phyloP scores from a whole-genome alignment of 1,140 invertebrate species.

The Papilio glaucus region DNA sequence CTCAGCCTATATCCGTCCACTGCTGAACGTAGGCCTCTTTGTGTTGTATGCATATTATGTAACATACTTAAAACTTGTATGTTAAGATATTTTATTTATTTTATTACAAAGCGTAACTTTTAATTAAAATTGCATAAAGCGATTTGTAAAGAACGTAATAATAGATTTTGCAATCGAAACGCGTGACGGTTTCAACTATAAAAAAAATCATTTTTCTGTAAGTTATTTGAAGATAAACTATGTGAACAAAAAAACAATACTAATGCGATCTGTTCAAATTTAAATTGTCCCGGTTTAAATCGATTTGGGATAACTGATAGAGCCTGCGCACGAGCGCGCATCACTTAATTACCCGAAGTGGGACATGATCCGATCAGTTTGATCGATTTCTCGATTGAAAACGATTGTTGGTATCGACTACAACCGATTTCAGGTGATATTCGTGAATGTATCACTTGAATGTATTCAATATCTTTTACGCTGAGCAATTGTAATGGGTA shows the following conservation, averaged over 20 bases:
- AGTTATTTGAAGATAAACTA: not conserved
- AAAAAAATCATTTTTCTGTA: not conserved
- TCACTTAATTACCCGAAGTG: constrained; percentile 18
- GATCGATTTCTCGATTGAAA: not conserved
- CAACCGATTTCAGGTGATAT: not conserved
- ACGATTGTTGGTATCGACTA: not conserved
- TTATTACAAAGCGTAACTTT: not conserved
- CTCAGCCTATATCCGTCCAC: too few relatives aligned
- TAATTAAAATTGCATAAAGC: not conserved
- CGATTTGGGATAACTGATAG: not conserved
- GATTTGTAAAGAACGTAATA: not conserved
- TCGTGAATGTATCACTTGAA: not conserved
- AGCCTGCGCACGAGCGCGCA: not conserved
- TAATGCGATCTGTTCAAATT: not conserved
- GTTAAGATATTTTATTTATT: not conserved
- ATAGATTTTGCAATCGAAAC: not conserved
- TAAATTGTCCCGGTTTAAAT: constrained; percentile 9
- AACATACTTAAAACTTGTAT: too few relatives aligned
- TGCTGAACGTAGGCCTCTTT: too few relatives aligned
- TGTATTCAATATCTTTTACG: too few relatives aligned
- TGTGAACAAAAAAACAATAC: not conserved
- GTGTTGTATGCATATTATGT: too few relatives aligned
- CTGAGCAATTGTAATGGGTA: too few relatives aligned
- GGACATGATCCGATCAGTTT: not conserved
- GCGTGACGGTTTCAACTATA: not conserved